phyloP scores from a whole-genome alignment of 2,888 invertebrate species.

The Chamaedrilus cognettii region DNA sequence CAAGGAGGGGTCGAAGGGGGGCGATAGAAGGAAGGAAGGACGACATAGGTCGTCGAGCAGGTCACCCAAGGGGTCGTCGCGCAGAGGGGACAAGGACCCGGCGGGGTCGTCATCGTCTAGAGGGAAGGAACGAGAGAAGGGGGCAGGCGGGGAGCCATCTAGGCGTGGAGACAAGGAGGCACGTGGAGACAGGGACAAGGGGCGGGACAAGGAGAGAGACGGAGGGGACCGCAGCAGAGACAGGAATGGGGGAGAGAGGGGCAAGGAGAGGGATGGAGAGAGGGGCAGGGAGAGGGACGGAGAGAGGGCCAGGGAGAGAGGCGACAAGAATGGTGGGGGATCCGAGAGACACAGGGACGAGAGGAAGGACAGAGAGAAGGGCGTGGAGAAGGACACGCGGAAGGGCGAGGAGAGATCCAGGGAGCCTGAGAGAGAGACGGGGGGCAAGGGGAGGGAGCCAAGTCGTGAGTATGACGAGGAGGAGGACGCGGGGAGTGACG shows the following conservation, averaged over 20 bases:
- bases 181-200: neutral
- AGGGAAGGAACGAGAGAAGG: conserved; percentile 3
- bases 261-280: conserved; percentile 6
- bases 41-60: too few species aligned
- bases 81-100: neutral
- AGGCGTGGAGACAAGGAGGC: neutral
- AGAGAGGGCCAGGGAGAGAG: conserved; percentile 7
- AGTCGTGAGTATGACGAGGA: conserved; percentile 66
- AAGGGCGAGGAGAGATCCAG: neutral
- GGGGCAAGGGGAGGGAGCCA: conserved; percentile 45
- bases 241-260: neutral
- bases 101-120: neutral
- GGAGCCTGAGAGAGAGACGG: neutral
- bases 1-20: too few species aligned
- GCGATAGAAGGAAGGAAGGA: too few species aligned
- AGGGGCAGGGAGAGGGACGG: neutral
- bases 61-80: too few species aligned
- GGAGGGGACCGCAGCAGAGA: conserved; percentile 17
- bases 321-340: conserved; percentile 9
- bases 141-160: too few species aligned
- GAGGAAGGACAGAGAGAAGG: conserved; percentile 50
- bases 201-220: neutral
- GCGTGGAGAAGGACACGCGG: neutral
- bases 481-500: conserved; percentile 50
- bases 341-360: conserved; percentile 47